Evolutionary conservation across 64 coral and sea anemone genomes (phyloP), one percentile per base, ranked within the genome.

Genomic region (Dendrophyllia cribrosa): DNA sequence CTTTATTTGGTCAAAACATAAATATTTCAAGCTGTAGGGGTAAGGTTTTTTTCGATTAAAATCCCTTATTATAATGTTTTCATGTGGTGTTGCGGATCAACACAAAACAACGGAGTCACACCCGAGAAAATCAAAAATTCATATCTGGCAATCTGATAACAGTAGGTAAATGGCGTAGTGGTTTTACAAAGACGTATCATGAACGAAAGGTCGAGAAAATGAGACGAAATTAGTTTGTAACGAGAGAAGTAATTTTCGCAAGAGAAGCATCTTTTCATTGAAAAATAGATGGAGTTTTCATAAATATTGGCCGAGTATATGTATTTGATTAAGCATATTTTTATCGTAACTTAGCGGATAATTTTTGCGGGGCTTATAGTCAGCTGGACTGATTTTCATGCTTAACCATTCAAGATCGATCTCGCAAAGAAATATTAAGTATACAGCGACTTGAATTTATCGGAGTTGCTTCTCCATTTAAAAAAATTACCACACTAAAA

Each of bases 1-100:
- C 47, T 77, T 55, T 55, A 56, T 77, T 77, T 58, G 50, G 50
- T n/a, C 19, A 77, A 77, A 20, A 77, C 48, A 77, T 0, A 10
- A 20, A 5, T 4, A 17, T 55, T 77, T 7, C 17, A 24, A 9
- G 49, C 75, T 58, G 48, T 24, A n/a, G 80, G 80, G 80, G 80
- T 66, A 66, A 50, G 15, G 10, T 43, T 25, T 79, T 79, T 79
- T 68, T 84, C 62, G 62, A 51, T 66, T 23, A 84, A 47, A 48
- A 49, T 84, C 61, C 43, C 67, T 84, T 51, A 23, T 84, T 84
- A 67, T 15, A 84, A 67, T 67, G 64, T 64, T 68, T 84, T 84
- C 60, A 3, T 49, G 44, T 44, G 60, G 80, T 45, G 60, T 66
- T 51, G 19, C 43, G 10, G 80, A 84, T 84, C 80, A 68, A 68